Percentiles rank a stretch among this genome's conserved stretches.
Evolutionary conservation across 2,113 vertebrate species (phyloP).

Genomic region (Chaetops frenatus): DNA sequence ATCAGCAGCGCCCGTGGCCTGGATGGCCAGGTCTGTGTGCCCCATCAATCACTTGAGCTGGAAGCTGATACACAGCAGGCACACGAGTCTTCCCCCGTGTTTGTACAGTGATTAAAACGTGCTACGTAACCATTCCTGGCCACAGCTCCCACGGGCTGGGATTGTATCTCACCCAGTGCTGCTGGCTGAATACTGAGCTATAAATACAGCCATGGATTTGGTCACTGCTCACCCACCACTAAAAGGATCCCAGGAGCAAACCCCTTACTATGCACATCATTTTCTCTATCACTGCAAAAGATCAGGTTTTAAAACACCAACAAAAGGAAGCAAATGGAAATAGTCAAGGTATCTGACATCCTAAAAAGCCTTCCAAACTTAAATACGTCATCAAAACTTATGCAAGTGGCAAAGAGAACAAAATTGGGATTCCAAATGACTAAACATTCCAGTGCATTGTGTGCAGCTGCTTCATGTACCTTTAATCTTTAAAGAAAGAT

Average conservation of each 20-base stretch:
- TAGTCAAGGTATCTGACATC: background rate
- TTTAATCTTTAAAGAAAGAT: background rate
- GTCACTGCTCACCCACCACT: background rate
- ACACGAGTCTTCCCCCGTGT: rapidly evolving
- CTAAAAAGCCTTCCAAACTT: background rate
- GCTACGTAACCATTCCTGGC: background rate
- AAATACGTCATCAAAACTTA: background rate
- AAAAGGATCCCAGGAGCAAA: background rate
- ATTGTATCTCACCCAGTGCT: background rate
- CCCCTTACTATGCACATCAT: rapidly evolving
- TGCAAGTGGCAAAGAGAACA: background rate
- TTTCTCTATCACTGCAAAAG: background rate
- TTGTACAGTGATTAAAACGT: rapidly evolving
- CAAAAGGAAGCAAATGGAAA: background rate
- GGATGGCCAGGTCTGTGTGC: background rate
- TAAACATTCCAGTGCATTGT: background rate
- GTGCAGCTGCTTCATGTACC: background rate
- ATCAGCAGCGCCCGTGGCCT: rapidly evolving
- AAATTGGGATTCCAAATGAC: background rate
- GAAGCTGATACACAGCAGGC: rapidly evolving
- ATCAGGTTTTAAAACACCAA: background rate
- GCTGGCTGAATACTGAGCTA: background rate
- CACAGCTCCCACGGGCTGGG: rapidly evolving
- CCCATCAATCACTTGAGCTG: background rate
- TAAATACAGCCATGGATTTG: background rate